Evolutionary conservation across 2,888 invertebrate species (phyloP).

Genomic region (Rotaria magnacalcarata): DNA sequence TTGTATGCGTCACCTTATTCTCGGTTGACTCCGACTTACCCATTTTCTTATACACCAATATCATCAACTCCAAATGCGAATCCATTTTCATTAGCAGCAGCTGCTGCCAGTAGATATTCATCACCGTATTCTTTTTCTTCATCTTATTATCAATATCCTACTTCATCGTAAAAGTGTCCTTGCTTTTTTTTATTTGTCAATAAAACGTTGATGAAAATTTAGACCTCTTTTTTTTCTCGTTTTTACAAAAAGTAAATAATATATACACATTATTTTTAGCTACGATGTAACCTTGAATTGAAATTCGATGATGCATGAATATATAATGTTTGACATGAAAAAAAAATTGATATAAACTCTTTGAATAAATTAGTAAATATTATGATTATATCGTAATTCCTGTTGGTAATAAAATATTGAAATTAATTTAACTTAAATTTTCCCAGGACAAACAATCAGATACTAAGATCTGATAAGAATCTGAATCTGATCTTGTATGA

Average conservation of each 20-base stretch:
- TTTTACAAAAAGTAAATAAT: neutral
- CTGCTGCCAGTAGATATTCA: neutral
- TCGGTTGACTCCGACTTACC: neutral
- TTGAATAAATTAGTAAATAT: too few species aligned
- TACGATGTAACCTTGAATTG: neutral
- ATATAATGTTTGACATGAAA: too few species aligned
- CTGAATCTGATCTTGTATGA: too few species aligned
- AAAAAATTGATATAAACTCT: too few species aligned
- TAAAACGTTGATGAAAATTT: neutral
- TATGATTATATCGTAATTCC: too few species aligned
- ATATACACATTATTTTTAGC: neutral
- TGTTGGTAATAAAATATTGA: too few species aligned
- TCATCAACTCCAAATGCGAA: neutral
- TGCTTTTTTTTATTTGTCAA: neutral
- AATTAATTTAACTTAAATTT: too few species aligned
- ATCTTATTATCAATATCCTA: conserved; percentile 7
- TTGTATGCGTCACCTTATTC: neutral
- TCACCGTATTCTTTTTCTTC: neutral
- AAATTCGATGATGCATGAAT: too few species aligned
- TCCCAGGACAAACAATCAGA: too few species aligned
- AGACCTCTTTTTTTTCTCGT: neutral
- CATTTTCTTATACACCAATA: neutral
- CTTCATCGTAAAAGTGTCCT: neutral
- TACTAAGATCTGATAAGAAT: too few species aligned
- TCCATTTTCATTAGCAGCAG: conserved; percentile 19